Percentiles rank a stretch among this genome's conserved stretches.
phyloP scores from a whole-genome alignment of 2,113 vertebrate genomes.

The Alces alces region DNA sequence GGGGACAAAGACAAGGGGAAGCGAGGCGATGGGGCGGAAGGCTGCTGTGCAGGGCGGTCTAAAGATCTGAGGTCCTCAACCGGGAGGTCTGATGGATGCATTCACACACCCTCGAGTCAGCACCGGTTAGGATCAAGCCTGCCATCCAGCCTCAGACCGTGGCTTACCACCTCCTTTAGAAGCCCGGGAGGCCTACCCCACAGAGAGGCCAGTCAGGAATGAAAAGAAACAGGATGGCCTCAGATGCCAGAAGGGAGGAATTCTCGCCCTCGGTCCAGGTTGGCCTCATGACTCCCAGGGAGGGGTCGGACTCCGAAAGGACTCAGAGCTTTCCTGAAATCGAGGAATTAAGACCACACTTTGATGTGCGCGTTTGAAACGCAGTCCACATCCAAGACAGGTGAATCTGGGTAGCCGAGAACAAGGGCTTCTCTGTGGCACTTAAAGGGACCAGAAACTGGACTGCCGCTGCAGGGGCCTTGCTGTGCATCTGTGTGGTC shows the following conservation, averaged over 20 bases:
- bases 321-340: conserved; percentile 24
- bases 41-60: conserved; percentile 31
- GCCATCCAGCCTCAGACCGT: conserved; percentile 22
- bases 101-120: conserved; percentile 53
- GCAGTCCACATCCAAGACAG: conserved; percentile 40
- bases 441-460: conserved; percentile 24
- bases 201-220: conserved; percentile 42
- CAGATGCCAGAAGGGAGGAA: conserved; percentile 51
- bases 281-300: conserved; percentile 50
- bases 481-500: neutral
- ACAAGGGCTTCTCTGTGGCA: conserved; percentile 40
- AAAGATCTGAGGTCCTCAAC: conserved; percentile 60
- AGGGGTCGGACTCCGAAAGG: conserved; percentile 30
- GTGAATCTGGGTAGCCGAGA: conserved; percentile 48
- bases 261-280: conserved; percentile 39
- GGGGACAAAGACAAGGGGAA: conserved; percentile 67
- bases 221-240: conserved; percentile 63
- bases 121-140: conserved; percentile 60
- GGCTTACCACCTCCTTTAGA: conserved; percentile 50
- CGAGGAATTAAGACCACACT: conserved; percentile 34
- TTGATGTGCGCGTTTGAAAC: conserved; percentile 62
- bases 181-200: conserved; percentile 57
- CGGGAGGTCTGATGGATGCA: conserved; percentile 56
- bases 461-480: neutral
- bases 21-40: conserved; percentile 65